Evolutionary conservation across 35 echinoderm and acorn worm species (phyloP), one percentile per base, ranked within the genome.

Genomic region (Heliocidaris erythrogramma): DNA sequence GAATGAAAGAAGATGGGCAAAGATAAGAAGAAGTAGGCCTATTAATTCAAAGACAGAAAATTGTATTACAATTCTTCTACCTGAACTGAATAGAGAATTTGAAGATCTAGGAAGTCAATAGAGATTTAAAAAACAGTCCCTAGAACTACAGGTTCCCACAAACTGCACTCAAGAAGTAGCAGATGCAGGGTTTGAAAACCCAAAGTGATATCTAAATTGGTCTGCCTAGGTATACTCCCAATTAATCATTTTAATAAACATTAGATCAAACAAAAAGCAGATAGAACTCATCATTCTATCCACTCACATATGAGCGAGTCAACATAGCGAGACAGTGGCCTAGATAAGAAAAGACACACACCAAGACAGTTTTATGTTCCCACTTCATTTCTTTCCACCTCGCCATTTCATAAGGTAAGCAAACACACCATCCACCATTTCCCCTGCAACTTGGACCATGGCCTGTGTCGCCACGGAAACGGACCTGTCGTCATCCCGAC

Each of bases 271-370:
- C 52, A 27, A 27, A 24, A 42, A 42, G 35, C 35, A 78, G 21
- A 78, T 27, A 78, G 65, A 78, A 21, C 65, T 78, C 65, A 4
- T 78, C 27, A 78, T n/a, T 78, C 65, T 5, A n/a, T 78, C 61
- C 61, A 78, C 65, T 78, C 65, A 78, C 65, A 78, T n/a, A 27
- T 78, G 35, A n/a, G 21, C 2, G 7, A 78, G 65, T 78, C 65
- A 78, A 78, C 65, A 78, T 78, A 27, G 27, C 21, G 21, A 78
- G 65, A 78, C n/a, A 78, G 65, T 78, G 65, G 18, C 21, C 65
- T 78, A n/a, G 65, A 78, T 78, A 78, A 78, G 27, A 24, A 78
- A 78, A 78, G 65, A n/a, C 65, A 78, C 65, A 78, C 65, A 78
- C 7, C 8, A 0, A 78, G 65, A 78, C 65, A 78, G 65, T 78